Evolutionary conservation across 2,797 vertebrate genomes (phyloP), one percentile per base, ranked within the genome.

Genomic region (Arrhamphus sclerolepis): DNA sequence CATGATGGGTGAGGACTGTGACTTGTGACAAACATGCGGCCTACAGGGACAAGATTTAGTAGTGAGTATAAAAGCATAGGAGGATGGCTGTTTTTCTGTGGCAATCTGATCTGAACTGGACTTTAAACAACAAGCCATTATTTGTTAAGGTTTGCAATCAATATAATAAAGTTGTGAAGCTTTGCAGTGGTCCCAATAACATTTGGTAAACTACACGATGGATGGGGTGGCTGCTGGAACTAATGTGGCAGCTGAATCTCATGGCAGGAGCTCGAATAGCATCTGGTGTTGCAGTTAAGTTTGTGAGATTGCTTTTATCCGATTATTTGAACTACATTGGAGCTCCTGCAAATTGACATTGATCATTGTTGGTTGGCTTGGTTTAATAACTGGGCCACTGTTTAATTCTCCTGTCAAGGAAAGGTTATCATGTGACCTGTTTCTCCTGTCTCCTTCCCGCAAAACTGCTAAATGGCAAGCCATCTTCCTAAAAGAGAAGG

Each of bases 21-120:
- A 75, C 72, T 85, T 66, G 63, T 80, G 75, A 77, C 82, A 78
- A 89, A 86, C 85, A 89, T 84, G 80, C 87, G 77, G 73, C 47
- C 77, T 69, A 20, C 41, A 55, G 84, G 69, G 70, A 82, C 2
- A 16, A 57, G 46, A 57, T 39, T 56, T 80, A 57, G 67, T 59
- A 58, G 54, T 80, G 62, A 64, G 47, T 66, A 54, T 6, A 20
- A 84, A 73, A 31, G 38, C 39, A 42, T 24, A 29, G 59, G 38
- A 67, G 41, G 66, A 57, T 48, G 61, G 22, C 21, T 16, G 52
- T 4, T 34, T 69, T 75, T 74, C 67, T 71, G 43, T 60, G 65
- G 78, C 63, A 55, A 59, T 72, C 20, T 64, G 41, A 62, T 57
- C 48, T 53, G 34, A 75, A 61, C 39, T 53, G 62, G 48, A 66